Percentiles rank a stretch among this genome's conserved stretches.
These are phyloP conservation scores for Caenorhabditis sinica DNA, from an alignment of 2,888 invertebrate species.

Conservation along the genomic window DNA sequence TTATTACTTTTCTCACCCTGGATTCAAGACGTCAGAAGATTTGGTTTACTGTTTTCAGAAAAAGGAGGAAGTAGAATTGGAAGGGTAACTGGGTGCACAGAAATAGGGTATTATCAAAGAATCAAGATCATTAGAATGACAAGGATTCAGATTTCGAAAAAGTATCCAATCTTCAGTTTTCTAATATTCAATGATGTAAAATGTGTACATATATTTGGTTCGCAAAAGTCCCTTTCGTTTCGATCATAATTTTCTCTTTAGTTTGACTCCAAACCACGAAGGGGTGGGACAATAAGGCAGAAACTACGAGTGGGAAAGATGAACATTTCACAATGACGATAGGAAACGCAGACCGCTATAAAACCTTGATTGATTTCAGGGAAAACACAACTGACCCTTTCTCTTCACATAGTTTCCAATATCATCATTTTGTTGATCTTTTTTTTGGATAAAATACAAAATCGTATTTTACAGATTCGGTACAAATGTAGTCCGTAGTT, in stretches of 20 bases:
- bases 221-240: no score
- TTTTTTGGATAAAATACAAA: background rate
- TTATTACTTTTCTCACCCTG: constrained; percentile 29
- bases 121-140: no score
- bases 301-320: background rate
- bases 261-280: constrained; percentile 33
- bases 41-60: constrained; percentile 5
- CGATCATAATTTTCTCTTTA: background rate
- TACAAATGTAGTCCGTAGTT: background rate
- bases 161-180: background rate
- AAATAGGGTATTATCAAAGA: background rate
- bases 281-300: constrained; percentile 14
- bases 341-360: constrained; percentile 22
- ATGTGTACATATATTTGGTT: no score
- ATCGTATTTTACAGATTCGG: background rate
- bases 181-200: no score
- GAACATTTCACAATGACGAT: constrained; percentile 27
- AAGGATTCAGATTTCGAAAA: background rate
- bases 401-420: background rate
- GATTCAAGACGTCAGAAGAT: constrained; percentile 28
- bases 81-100: background rate
- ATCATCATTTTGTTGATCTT: background rate
- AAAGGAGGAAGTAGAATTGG: background rate
- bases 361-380: background rate
- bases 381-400: background rate